Evolutionary conservation across 2,888 invertebrate genomes (phyloP).

Genomic region (Cheilosia vernalis): DNA sequence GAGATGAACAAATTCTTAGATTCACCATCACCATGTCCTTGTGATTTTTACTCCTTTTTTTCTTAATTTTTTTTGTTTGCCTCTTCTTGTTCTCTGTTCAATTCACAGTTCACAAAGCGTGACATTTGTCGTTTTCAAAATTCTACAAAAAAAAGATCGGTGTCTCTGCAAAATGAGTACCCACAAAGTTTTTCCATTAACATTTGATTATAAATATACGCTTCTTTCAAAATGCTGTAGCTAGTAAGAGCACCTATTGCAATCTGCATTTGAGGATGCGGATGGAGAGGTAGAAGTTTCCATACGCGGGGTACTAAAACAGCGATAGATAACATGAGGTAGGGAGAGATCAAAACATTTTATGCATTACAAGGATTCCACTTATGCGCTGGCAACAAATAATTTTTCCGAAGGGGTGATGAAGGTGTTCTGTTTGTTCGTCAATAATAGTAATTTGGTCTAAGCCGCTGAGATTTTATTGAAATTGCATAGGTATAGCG

Average conservation of each 20-base stretch:
- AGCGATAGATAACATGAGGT: too few relatives aligned
- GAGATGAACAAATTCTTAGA: constrained; percentile 41
- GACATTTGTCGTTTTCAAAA: constrained; percentile 70
- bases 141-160: constrained; percentile 26
- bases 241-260: not conserved
- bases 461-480: too few relatives aligned
- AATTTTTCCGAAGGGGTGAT: too few relatives aligned
- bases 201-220: constrained; percentile 73
- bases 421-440: too few relatives aligned
- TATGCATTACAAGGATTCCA: too few relatives aligned
- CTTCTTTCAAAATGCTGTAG: constrained; percentile 57
- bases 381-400: too few relatives aligned
- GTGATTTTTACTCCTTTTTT: constrained; percentile 17
- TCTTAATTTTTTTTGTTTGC: constrained; percentile 9
- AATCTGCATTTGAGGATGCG: not conserved
- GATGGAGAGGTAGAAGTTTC: not conserved
- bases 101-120: constrained; percentile 75
- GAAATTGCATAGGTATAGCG: too few relatives aligned
- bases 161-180: constrained; percentile 56
- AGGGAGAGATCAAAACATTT: too few relatives aligned
- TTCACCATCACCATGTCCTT: constrained; percentile 51
- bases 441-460: too few relatives aligned
- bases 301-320: not conserved
- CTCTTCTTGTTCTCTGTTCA: constrained; percentile 50
- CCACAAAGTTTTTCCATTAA: constrained; percentile 72